Base-by-base conservation (phyloP, 1,140 invertebrate species). In the Aradophagus sp. region DNA sequence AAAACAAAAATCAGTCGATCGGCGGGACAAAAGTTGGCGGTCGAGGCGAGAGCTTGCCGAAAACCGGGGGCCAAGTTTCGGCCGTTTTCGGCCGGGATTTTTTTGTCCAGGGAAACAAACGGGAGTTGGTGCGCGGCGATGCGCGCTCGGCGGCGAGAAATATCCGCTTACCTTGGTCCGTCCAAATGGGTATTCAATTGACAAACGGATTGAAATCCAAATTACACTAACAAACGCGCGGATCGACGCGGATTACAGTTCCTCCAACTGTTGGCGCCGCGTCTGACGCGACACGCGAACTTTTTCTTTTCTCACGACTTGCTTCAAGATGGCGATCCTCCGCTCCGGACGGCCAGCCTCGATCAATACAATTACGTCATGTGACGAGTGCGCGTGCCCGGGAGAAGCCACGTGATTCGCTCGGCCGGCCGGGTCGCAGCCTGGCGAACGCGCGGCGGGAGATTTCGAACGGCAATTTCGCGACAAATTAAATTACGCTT, bases 351-450 rank as follows among this genome's bases (percentile, higher is more conserved):
- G 56, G 52, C 42, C 35, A 29, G 78, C 76, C 75, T 75, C 83
- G 87, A 89, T 89, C 88, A 89, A 89, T 89, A 89, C 82, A 85
- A 85, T 88, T 87, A 89, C 87, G 88, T 89, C 87, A 89, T 82
- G 79, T 76, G 73, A 38, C 56, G 69, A 77, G 77, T 78, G 79
- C 73, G 76, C 69, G 12, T 42, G 68, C 52, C 69, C 36, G n/a
- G 29, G 16, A 26, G 17, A 42, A 61, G 29, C n/a, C n/a, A 39
- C 44, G 26, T 7, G 38, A 27, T 5, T 42, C 16, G 27, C 20
- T 8, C n/a, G n/a, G n/a, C n/a, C n/a, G n/a, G n/a, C n/a, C n/a
- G n/a, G n/a, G n/a, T n/a, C n/a, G n/a, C n/a, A n/a, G n/a, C n/a
- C n/a, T n/a, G n/a, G n/a, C n/a, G n/a, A n/a, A n/a, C n/a, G n/a